Percentiles rank a stretch among this genome's conserved stretches.
These are phyloP conservation scores for Misgurnus anguillicaudatus DNA, from an alignment of 2,113 vertebrate species.

Conservation along the genomic window DNA sequence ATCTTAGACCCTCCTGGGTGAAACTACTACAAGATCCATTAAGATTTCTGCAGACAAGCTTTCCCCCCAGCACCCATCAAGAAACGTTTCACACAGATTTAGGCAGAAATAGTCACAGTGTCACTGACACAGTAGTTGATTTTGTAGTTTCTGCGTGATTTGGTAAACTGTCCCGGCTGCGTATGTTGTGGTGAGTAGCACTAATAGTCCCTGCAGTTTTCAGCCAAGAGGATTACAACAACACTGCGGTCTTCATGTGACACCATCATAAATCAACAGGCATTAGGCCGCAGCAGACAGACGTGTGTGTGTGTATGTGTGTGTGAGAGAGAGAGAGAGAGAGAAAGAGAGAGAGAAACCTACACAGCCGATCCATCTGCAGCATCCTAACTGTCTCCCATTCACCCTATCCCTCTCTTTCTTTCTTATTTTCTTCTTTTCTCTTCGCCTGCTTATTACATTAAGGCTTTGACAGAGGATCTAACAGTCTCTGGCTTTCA, in stretches of 20 bases:
- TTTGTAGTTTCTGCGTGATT: constrained; percentile 10
- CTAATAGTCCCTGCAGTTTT: constrained; percentile 43
- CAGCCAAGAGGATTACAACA: constrained; percentile 51
- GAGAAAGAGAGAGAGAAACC: constrained; percentile 21
- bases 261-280: constrained; percentile 58
- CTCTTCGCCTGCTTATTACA: constrained; percentile 29
- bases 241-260: constrained; percentile 49
- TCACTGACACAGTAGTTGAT: constrained; percentile 25
- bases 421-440: not conserved
- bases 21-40: too few species aligned
- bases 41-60: too few species aligned
- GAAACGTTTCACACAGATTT: not conserved
- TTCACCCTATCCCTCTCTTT: constrained; percentile 7
- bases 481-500: constrained; percentile 48
- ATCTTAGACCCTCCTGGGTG: too few species aligned
- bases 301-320: constrained; percentile 41
- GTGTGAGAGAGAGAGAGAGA: not conserved
- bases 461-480: constrained; percentile 26
- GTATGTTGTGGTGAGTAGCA: constrained; percentile 44
- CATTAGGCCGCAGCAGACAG: constrained; percentile 52
- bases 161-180: constrained; percentile 30
- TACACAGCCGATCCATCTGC: constrained; percentile 43
- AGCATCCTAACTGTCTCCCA: constrained; percentile 13
- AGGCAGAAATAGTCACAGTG: not conserved
- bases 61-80: not conserved